These are phyloP conservation scores for Sebastolobus alascanus DNA, from an alignment of 2,797 vertebrate genomes.

Conservation along the genomic window DNA sequence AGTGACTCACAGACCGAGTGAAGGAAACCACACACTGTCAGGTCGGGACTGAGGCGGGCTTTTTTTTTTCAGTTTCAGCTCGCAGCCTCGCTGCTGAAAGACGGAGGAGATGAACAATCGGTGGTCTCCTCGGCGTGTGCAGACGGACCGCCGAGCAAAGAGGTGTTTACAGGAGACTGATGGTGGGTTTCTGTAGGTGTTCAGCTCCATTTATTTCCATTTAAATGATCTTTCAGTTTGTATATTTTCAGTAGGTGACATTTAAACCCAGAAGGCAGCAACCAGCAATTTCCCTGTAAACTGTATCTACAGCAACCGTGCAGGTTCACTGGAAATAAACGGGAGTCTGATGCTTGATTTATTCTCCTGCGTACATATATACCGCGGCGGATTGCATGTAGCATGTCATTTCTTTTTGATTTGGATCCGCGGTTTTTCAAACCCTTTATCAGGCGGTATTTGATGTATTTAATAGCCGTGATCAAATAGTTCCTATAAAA, in stretches of 20 bases:
- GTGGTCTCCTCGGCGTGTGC: background rate
- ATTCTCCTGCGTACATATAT: too few relatives aligned
- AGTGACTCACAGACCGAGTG: constrained; percentile 44
- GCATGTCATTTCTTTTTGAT: too few relatives aligned
- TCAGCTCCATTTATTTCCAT: constrained; percentile 24
- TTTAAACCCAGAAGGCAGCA: constrained; percentile 9
- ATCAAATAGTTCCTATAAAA: too few relatives aligned
- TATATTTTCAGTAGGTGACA: constrained; percentile 8
- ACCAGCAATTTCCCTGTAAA: constrained; percentile 24
- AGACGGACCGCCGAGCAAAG: background rate
- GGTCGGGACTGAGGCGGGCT: background rate
- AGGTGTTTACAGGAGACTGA: constrained; percentile 10
- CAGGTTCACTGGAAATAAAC: constrained; percentile 23
- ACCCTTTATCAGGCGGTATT: too few relatives aligned
- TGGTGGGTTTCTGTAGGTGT: constrained; percentile 2
- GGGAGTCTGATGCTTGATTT: background rate
- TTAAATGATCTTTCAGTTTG: constrained; percentile 26
- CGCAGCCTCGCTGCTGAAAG: background rate
- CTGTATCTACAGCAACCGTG: background rate
- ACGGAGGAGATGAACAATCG: constrained; percentile 39
- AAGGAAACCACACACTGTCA: constrained; percentile 45
- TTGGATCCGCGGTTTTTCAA: too few relatives aligned
- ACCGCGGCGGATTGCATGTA: too few relatives aligned
- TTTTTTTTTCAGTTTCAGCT: constrained; percentile 44
- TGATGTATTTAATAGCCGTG: too few relatives aligned